Evolutionary conservation across 1,140 invertebrate genomes (phyloP).

Genomic region (Metaphire vulgaris): DNA sequence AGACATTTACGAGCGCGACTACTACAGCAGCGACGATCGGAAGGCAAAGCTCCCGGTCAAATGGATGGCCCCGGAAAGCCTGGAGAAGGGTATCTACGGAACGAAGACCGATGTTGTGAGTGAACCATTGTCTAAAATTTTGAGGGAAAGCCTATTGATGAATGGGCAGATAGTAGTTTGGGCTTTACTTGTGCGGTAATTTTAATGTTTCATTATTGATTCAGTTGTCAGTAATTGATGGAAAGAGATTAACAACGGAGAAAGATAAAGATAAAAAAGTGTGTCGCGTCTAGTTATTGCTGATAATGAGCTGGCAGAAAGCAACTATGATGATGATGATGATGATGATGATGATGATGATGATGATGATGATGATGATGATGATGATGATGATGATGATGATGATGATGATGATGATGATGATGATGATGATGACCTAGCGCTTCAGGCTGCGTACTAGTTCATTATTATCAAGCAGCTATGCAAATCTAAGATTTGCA

Average conservation of each 20-base stretch:
- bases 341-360: constrained; percentile 17
- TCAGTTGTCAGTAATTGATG: not conserved
- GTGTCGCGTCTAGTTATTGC: not conserved
- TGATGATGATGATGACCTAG: not conserved
- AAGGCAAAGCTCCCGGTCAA: constrained; percentile 52
- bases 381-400: constrained; percentile 20
- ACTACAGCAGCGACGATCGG: constrained; percentile 52
- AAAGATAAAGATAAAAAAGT: not conserved
- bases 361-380: constrained; percentile 19
- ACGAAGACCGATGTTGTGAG: constrained; percentile 52
- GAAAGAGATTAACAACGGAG: too few relatives aligned
- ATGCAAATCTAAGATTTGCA: not conserved
- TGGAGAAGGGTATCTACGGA: constrained; percentile 47
- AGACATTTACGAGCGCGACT: constrained; percentile 53
- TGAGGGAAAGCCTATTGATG: too few relatives aligned
- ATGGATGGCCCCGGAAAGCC: constrained; percentile 53
- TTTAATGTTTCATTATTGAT: too few relatives aligned
- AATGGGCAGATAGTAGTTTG: too few relatives aligned
- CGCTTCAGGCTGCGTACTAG: not conserved
- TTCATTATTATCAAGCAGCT: not conserved
- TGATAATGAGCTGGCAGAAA: not conserved
- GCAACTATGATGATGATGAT: constrained; percentile 8
- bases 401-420: constrained; percentile 14
- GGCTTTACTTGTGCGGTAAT: too few relatives aligned
- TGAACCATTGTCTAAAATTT: too few relatives aligned